phyloP scores from a whole-genome alignment of 2,797 vertebrate genomes.

The Sebastes matsubarae region DNA sequence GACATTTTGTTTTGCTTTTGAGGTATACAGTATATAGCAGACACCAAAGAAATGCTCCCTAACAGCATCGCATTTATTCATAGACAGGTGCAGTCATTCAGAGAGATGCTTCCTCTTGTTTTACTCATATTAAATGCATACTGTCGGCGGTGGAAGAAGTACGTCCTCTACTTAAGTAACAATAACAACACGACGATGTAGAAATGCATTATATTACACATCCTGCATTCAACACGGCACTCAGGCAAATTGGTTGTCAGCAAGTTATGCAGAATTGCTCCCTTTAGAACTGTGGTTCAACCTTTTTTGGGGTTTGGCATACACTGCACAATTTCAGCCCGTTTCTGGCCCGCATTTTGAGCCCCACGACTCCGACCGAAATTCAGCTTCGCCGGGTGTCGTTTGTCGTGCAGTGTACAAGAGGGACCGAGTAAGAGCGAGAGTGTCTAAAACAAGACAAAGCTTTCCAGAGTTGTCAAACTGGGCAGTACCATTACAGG shows the following conservation, averaged over 20 bases:
- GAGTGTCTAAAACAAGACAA: not conserved
- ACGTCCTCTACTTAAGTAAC: not conserved
- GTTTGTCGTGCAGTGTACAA: not conserved
- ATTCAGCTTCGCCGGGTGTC: not conserved
- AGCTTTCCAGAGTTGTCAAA: not conserved
- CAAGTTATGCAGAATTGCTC: not conserved
- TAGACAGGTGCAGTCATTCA: not conserved
- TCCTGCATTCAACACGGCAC: not conserved
- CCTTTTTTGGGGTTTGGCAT: no score
- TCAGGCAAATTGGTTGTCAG: not conserved
- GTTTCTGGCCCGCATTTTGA: not conserved
- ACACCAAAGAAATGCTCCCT: not conserved
- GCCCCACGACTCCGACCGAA: not conserved
- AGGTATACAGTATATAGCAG: not conserved
- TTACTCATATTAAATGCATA: not conserved
- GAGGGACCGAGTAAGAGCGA: not conserved
- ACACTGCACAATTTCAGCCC: no score
- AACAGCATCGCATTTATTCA: not conserved
- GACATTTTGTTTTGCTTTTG: constrained; percentile 21
- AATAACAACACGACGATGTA: not conserved
- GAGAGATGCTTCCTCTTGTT: not conserved
- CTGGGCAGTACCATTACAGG: not conserved
- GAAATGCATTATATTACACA: not conserved
- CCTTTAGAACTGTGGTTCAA: no score
- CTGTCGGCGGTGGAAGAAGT: not conserved